phyloP scores from a whole-genome alignment of 2,888 invertebrate species.

The Tillus elongatus region DNA sequence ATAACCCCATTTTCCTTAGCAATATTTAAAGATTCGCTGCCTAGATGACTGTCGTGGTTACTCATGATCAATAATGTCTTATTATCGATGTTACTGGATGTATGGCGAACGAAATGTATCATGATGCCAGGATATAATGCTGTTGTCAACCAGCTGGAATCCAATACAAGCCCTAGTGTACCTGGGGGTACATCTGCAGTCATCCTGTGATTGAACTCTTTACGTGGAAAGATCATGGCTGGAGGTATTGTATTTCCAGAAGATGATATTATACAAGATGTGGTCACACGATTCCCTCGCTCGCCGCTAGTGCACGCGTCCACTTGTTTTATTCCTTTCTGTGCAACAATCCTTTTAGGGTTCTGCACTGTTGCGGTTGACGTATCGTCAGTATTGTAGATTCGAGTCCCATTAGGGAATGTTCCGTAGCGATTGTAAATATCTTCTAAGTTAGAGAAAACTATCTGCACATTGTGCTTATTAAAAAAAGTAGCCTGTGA shows the following conservation, averaged over 20 bases:
- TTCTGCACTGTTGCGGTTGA: slow-evolving; percentile 8
- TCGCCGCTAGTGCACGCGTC: background rate
- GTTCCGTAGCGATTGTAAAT: slow-evolving; percentile 18
- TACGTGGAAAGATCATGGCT: background rate
- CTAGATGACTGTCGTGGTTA: too few relatives aligned
- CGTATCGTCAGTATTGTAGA: slow-evolving; percentile 7
- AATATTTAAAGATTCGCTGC: too few relatives aligned
- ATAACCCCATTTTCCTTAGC: too few relatives aligned
- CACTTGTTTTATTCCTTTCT: slow-evolving; percentile 20
- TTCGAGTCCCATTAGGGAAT: slow-evolving; percentile 9
- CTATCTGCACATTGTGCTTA: slow-evolving; percentile 15
- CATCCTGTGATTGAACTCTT: background rate
- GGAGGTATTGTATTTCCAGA: background rate
- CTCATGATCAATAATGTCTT: too few relatives aligned
- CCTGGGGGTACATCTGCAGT: background rate
- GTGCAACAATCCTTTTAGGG: slow-evolving; percentile 5
- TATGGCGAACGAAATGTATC: too few relatives aligned
- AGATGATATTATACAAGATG: background rate
- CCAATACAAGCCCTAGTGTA: too few relatives aligned
- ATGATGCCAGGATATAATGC: too few relatives aligned
- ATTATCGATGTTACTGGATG: too few relatives aligned
- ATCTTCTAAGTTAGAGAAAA: slow-evolving; percentile 26
- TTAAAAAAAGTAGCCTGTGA: slow-evolving; percentile 19
- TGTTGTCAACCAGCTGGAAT: too few relatives aligned
- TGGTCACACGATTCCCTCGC: background rate